Base-by-base conservation (phyloP, 1,140 invertebrate species). In the Dinoponera quadriceps region DNA sequence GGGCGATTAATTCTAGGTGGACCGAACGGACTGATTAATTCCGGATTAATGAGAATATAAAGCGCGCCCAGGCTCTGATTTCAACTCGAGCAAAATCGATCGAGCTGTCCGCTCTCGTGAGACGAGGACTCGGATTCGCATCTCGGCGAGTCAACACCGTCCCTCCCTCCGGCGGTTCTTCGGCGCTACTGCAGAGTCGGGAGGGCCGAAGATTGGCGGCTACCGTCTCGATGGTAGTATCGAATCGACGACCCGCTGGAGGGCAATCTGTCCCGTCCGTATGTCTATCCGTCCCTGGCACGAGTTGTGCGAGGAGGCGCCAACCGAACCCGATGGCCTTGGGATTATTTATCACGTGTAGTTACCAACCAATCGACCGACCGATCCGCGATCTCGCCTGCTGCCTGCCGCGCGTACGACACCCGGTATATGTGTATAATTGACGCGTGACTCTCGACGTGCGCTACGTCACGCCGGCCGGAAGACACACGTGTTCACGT, bases 281-380 rank as follows among this genome's bases (percentile, higher is more conserved):
- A 55, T 1, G 51, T n/a, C n/a, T n/a, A n/a, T 38, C 20, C 55
- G 57, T 63, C 14, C 80, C 62, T 77, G 81, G 27, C 38, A 54
- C 38, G 9, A n/a, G 55, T 51, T 4, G 55, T 33, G n/a, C 18
- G 33, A 16, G 13, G 69, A 83, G 74, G 82, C 83, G 73, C 71
- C 68, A 74, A 77, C 75, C 71, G 0, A 69, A 82, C 82, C 29
- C 65, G 86, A 83, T 83, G 82, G 25, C 90, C 90, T 91, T 91
- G 90, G 57, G 51, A 82, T 82, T 87, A 90, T 80, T 90, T 85
- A 78, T 85, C 86, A 89, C 83, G 85, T 74, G 78, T 83, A 62
- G 57, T 71, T 72, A 55, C 44, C 22, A 5, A 63, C n/a, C 14
- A 59, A 75, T 69, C 44, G 57, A 29, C 13, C 14, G 44, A 57